Conservation (phyloP, 1,140 invertebrate genomes). For the silkworm (Bombyx mori) region DNA sequence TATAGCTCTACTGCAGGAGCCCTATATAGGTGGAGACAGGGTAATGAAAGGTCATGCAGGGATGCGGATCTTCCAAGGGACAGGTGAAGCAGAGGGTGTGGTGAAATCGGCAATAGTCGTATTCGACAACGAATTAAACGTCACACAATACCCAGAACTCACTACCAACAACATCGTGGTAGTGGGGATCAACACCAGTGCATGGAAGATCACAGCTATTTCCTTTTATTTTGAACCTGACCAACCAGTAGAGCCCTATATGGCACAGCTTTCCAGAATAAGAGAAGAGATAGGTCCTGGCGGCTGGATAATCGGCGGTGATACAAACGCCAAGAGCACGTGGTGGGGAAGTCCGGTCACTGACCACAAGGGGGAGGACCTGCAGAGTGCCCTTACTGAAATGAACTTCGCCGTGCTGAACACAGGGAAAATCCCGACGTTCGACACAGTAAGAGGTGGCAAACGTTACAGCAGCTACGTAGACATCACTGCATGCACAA, state of each 20-base stretch:
- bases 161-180: not conserved
- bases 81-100: not conserved
- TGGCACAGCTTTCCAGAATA: not conserved
- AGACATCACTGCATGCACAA: not conserved
- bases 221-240: not conserved
- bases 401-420: not conserved
- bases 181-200: not conserved
- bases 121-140: not conserved
- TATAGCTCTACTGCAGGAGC: slow-evolving; percentile 3
- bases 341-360: not conserved
- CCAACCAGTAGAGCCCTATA: not conserved
- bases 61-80: not conserved
- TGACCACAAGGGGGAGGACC: not conserved
- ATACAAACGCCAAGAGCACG: not conserved
- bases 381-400: not conserved
- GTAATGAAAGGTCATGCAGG: not conserved
- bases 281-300: not conserved
- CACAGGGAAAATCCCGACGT: not conserved
- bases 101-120: not conserved
- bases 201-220: not conserved
- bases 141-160: not conserved
- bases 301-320: not conserved
- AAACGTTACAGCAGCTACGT: not conserved
- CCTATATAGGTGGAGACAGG: not conserved
- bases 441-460: not conserved